Conservation (phyloP, 1,140 invertebrate species). For the Drosophila jambulina region DNA sequence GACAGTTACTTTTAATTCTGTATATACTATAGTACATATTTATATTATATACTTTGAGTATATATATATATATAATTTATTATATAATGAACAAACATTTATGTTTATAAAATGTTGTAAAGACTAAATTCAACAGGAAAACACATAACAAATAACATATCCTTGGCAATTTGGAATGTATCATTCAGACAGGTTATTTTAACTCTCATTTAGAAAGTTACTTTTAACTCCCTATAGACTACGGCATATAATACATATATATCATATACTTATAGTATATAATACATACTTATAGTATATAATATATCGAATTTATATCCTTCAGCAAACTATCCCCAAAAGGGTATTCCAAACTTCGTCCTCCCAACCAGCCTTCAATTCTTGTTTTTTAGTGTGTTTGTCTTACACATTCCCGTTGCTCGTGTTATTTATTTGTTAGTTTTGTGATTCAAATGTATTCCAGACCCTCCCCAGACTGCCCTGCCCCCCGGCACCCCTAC, state of each 20-base stretch:
- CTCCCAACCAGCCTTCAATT: neutral
- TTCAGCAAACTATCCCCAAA: neutral
- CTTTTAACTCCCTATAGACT: too few species aligned
- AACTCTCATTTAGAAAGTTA: too few species aligned
- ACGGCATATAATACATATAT: neutral
- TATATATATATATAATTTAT: too few species aligned
- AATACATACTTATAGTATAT: neutral
- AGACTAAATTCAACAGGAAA: neutral
- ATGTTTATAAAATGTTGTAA: too few species aligned
- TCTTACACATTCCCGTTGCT: slow-evolving; percentile 72
- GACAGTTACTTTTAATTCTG: too few species aligned
- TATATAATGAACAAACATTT: too few species aligned
- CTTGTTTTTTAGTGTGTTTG: slow-evolving; percentile 56
- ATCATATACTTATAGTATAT: neutral
- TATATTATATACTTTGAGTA: too few species aligned
- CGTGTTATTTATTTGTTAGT: slow-evolving; percentile 83
- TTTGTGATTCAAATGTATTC: slow-evolving; percentile 82
- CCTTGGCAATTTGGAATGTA: neutral
- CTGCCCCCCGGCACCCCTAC: neutral
- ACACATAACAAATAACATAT: too few species aligned
- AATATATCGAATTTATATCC: neutral
- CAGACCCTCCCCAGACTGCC: slow-evolving; percentile 2
- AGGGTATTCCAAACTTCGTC: neutral
- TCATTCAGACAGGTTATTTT: neutral
- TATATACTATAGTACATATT: too few species aligned